Percentiles rank a stretch among this genome's conserved stretches.
Evolutionary conservation across 2,113 vertebrate genomes (phyloP).

Genomic region (Pungitius pungitius): DNA sequence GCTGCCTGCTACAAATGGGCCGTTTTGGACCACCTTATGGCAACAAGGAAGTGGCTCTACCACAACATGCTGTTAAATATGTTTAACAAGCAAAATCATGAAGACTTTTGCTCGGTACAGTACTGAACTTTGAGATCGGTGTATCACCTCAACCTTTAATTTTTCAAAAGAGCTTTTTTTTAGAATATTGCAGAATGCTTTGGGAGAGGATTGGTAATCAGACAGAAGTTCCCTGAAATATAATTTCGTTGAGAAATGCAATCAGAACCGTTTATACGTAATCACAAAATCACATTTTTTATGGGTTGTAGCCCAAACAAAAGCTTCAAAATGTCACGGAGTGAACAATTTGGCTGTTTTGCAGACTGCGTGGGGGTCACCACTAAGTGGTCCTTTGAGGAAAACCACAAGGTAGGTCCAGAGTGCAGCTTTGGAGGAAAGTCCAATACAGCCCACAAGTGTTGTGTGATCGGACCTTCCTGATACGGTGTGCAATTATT

Average conservation of each 20-base stretch:
- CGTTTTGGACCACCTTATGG: background rate
- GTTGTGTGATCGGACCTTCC: conserved; percentile 2
- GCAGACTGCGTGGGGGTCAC: conserved; percentile 6
- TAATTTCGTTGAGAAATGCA: no score
- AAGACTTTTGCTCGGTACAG: no score
- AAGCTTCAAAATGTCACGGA: background rate
- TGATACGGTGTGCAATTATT: conserved; percentile 12
- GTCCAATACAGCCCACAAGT: background rate
- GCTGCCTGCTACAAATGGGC: background rate
- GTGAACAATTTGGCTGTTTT: background rate
- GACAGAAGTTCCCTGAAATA: no score
- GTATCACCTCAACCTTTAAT: background rate
- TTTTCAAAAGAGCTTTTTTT: background rate
- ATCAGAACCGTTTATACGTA: no score
- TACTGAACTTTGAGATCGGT: no score
- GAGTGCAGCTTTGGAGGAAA: conserved; percentile 10
- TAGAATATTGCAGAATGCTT: background rate
- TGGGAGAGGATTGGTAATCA: background rate
- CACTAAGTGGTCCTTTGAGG: conserved; percentile 18
- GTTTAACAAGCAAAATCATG: background rate
- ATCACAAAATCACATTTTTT: background rate
- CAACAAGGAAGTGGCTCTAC: background rate
- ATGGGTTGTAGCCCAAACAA: background rate
- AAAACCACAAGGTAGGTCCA: conserved; percentile 1
- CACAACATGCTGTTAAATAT: background rate